A percentile compares a stretch with the other conserved stretches of the same genome.
These are phyloP conservation scores for Botia almorhae DNA, from an alignment of 2,797 vertebrate genomes.

Conservation along the genomic window DNA sequence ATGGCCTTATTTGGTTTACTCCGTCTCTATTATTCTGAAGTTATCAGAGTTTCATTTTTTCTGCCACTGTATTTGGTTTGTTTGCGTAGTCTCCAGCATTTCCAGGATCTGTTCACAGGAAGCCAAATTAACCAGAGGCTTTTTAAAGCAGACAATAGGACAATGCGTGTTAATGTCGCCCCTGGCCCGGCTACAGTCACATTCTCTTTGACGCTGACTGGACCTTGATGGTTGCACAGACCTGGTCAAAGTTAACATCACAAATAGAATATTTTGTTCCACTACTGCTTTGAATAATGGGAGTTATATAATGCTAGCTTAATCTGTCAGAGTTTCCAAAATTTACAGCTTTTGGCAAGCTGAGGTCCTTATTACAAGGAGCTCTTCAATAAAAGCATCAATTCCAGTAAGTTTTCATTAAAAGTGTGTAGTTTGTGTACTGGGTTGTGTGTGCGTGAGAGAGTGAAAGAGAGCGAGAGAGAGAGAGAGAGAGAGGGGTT, in stretches of 20 bases:
- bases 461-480: background rate
- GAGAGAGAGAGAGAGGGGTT: background rate
- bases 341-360: background rate
- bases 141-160: slow-evolving; percentile 45
- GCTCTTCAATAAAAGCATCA: slow-evolving; percentile 26
- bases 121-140: slow-evolving; percentile 25
- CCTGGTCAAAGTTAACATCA: slow-evolving; percentile 9
- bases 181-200: background rate
- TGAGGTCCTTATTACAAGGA: background rate
- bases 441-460: slow-evolving; percentile 3
- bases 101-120: slow-evolving; percentile 58
- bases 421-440: slow-evolving; percentile 22
- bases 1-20: background rate
- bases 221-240: background rate
- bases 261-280: background rate
- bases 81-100: slow-evolving; percentile 39
- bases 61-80: background rate
- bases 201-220: background rate
- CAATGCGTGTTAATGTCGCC: slow-evolving; percentile 18
- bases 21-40: background rate
- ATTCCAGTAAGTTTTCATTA: slow-evolving; percentile 28
- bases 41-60: background rate
- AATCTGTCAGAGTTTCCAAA: background rate
- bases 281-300: background rate
- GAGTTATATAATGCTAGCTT: background rate